Percentiles rank a stretch among this genome's conserved stretches.
Evolutionary conservation across 2,113 vertebrate species (phyloP).

Genomic region (Saimiri boliviensis): DNA sequence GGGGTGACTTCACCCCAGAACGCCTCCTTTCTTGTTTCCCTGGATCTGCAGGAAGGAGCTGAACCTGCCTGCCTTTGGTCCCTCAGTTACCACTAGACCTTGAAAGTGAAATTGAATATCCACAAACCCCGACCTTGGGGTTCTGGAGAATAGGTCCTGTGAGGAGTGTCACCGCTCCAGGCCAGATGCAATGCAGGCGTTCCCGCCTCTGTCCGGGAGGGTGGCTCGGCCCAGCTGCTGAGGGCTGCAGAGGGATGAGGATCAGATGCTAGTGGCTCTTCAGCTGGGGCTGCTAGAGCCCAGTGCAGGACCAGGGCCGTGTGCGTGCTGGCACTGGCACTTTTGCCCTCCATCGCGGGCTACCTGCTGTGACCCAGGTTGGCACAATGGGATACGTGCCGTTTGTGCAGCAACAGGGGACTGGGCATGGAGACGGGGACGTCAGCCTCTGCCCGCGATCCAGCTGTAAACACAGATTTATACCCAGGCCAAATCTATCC

Average conservation of each 20-base stretch:
- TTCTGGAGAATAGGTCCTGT: background rate
- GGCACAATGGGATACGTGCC: background rate
- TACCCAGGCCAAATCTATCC: background rate
- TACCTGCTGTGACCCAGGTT: too few relatives aligned
- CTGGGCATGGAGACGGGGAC: background rate
- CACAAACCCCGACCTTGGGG: accelerated
- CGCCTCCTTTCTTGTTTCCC: background rate
- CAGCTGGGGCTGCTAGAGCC: background rate
- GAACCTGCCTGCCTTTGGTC: background rate
- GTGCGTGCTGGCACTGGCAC: background rate
- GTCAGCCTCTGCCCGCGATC: background rate
- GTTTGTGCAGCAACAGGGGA: too few relatives aligned
- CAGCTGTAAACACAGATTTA: background rate
- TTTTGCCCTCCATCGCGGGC: background rate
- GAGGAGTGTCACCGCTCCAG: background rate
- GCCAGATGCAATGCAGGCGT: too few relatives aligned
- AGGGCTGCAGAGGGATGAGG: accelerated
- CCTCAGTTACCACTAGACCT: background rate
- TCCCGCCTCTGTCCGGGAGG: background rate
- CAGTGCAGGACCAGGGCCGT: background rate
- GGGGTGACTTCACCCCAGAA: background rate
- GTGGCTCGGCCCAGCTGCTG: background rate
- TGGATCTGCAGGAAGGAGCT: background rate
- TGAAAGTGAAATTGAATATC: background rate
- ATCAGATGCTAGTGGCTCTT: background rate